Base-by-base conservation (phyloP, 2,888 invertebrate species). In the Entomobrya multifasciata region DNA sequence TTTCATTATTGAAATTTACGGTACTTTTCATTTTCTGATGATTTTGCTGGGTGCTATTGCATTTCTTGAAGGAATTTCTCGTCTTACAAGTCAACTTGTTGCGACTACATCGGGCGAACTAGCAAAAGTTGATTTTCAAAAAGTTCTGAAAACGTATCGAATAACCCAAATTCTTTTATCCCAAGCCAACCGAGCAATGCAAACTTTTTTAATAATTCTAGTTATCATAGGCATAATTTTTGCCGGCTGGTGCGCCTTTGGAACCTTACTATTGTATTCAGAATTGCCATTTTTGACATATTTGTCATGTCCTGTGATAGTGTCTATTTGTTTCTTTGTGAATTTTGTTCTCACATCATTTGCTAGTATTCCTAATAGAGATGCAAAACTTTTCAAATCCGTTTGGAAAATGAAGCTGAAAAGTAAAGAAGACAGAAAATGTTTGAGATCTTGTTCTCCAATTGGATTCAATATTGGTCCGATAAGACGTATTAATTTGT, bases 391-490 rank as follows among this genome's bases (percentile, higher is more conserved):
- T 0, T 72, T 47, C n/a, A 47, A 49, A 49, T 6, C 0, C 1
- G 25, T 25, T 15, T 72, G 72, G 72, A 15, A 25, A 25, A 11
- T 8, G 1, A 0, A 1, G 5, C 2, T 47, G 1, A 20, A 25
- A 3, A 25, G 1, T 1, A 8, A 3, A n/a, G 20, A 22, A 15
- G 52, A 52, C 13, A 47, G n/a, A 27, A 49, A 41, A 8, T 1
- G 8, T 11, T 49, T 72, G 8, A 47, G 0, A 5, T 47, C 72
- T 1, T 72, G 72, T 52, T 47, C 49, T 2, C 1, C 3, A 1
- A n/a, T 49, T 4, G 72, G 72, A 25, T 72, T 25, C 11, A 27
- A 72, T 13, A 22, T 72, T 49, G 72, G 72, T 15, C 72, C 72
- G 3, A 3, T 72, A 3, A 49, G 17, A 11, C 47, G 15, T 15